Base-by-base conservation (phyloP, 2,797 vertebrate genomes). In the Dendrocincla fuliginosa region DNA sequence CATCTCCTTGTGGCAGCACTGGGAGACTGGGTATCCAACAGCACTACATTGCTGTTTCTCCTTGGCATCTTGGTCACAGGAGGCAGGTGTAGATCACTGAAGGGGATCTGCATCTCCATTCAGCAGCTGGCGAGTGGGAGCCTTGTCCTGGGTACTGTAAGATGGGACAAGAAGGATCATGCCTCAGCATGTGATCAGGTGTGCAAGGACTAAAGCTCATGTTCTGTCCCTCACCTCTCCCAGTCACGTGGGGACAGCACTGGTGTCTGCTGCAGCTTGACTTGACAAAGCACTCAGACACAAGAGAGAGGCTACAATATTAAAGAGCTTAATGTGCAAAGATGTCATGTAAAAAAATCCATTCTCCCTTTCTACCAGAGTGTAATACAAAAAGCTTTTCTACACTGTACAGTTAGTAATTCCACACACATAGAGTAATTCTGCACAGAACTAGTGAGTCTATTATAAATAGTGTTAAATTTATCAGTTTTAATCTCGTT, bases 401-500 rank as follows among this genome's bases (percentile, higher is more conserved):
- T 76, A 22, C 7, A 25, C 46, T 33, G 16, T 20, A 30, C 16
- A 11, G 12, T 74, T 60, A 42, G 50, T 73, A 79, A 91, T 90
- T 71, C 92, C 74, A 57, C 44, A 37, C 27, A 32, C 37, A 30
- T 11, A 84, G 46, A 56, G 33, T 7, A 9, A 53, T 53, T 53
- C 52, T 68, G 44, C 71, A 59, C 22, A 70, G 82, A 88, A 42
- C 52, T 42, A 60, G 23, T 24, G 59, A 81, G 46, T 60, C 68
- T 86, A 13, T 82, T 89, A 87, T 52, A 91, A 92, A 86, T 49
- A 81, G 17, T 8, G 12, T 19, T 59, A 63, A 65, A 12, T 44
- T n/a, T 86, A 79, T 79, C 59, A 20, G 30, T 79, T 79, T 71
- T 90, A 73, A 73, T 81, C 24, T 74, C 37, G 76, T 84, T 88